Base-by-base conservation (phyloP, 2,113 vertebrate species). In the Loxodonta africana region DNA sequence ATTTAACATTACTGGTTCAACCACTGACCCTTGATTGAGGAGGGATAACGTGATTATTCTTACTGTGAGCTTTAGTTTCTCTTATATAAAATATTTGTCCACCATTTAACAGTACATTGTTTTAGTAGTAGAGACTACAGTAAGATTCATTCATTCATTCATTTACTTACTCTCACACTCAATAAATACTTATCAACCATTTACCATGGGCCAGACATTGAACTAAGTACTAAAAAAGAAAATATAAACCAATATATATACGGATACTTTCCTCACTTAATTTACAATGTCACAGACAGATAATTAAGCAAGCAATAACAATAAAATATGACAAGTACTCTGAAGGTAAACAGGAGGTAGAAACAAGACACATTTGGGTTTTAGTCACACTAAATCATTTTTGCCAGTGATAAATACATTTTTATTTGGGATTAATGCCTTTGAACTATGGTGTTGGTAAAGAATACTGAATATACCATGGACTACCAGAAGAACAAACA, bases 301-400 rank as follows among this genome's bases (percentile, higher is more conserved):
- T 93, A 90, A 37, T 78, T 83, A 89, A 77, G 51, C 90, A 89
- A 73, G 57, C 87, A 89, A 60, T 48, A 83, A 65, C 23, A 62
- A 83, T 80, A 41, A 95, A 91, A 86, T 77, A 7, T 77, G 15
- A 62, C 84, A 92, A 87, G 25, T 84, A 80, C 26, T 82, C 41
- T 81, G 23, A 74, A 73, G 44, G n/a, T 28, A n/a, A 33, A 33
- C 28, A 95, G 60, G 14, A 20, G 12, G 20, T 73, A 80, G 23
- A 90, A 83, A 83, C 83, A 62, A 96, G 48, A 81, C 86, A 91
- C 30, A 28, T 65, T 60, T 95, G 46, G 28, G 12, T 86, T 93
- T 91, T 73, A 60, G 67, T 82, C 80, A 63, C n/a, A 51, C 30
- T 86, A 86, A 94, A 76, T 83, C 46, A 63, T 94, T 95, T 95